Percentiles rank a stretch among this genome's conserved stretches.
Conservation (phyloP, 2,888 invertebrate species). For the Lepidocyrtinus sp. region DNA sequence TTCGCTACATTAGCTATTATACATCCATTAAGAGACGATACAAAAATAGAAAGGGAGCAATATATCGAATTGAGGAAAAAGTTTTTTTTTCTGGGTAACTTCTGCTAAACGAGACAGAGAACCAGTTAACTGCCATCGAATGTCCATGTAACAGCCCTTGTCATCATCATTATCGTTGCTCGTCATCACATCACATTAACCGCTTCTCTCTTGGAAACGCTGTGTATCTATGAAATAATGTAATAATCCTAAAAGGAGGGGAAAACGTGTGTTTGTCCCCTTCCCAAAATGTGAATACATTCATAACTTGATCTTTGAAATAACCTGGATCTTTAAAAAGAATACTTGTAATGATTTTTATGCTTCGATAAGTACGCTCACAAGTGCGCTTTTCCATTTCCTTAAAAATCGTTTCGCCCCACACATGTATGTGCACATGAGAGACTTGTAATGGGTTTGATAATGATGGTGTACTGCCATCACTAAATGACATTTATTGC, state of each 20-base stretch:
- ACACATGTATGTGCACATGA: not conserved
- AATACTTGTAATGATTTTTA: not conserved
- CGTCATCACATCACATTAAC: slow-evolving; percentile 29
- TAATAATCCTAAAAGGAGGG: not conserved
- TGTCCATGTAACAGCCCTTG: slow-evolving; percentile 56
- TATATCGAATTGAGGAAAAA: slow-evolving; percentile 8
- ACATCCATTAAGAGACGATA: slow-evolving; percentile 18
- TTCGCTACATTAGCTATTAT: slow-evolving; percentile 49
- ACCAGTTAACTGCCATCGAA: slow-evolving; percentile 57
- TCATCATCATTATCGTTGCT: slow-evolving; percentile 46
- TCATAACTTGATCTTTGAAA: no score
- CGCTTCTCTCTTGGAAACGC: not conserved
- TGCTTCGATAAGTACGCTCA: not conserved
- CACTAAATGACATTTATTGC: slow-evolving; percentile 30
- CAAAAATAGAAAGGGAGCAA: not conserved
- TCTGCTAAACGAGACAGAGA: slow-evolving; percentile 46
- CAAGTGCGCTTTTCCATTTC: no score
- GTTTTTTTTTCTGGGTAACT: slow-evolving; percentile 26
- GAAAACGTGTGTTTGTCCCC: not conserved
- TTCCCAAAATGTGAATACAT: not conserved
- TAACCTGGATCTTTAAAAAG: not conserved
- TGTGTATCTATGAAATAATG: not conserved
- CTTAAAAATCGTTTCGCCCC: no score
- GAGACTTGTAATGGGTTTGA: slow-evolving; percentile 24
- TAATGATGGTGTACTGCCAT: slow-evolving; percentile 34